Conservation (phyloP, 2,888 invertebrate genomes). For the Sussaba pulchella region DNA sequence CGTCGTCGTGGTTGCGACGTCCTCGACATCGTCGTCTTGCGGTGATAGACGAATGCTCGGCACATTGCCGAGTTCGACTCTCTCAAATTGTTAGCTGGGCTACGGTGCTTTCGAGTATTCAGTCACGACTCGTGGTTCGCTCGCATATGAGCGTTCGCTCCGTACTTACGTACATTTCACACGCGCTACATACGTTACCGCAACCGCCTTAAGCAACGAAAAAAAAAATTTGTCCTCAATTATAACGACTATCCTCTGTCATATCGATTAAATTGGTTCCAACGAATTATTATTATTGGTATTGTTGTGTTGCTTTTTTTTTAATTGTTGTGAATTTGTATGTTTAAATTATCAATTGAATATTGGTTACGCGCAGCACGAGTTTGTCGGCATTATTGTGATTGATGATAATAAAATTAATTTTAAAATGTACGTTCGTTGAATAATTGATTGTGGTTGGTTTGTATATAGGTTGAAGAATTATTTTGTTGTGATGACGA, state of each 20-base stretch:
- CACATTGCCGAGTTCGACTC: conserved; percentile 50
- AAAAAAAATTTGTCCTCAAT: neutral
- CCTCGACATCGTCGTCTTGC: conserved; percentile 8
- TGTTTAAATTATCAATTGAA: no score
- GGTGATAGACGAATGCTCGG: conserved; percentile 41
- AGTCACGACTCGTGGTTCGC: conserved; percentile 69
- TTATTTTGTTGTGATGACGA: conserved; percentile 12
- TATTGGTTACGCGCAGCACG: neutral
- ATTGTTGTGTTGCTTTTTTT: no score
- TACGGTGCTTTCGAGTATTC: conserved; percentile 68
- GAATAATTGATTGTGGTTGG: neutral
- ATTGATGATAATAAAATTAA: conserved; percentile 4
- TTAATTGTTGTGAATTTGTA: no score
- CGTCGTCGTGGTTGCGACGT: no score
- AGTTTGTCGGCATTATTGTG: neutral
- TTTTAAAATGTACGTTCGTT: neutral
- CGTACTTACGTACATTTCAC: conserved; percentile 26
- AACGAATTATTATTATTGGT: neutral
- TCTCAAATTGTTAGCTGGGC: conserved; percentile 60
- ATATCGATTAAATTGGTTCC: neutral
- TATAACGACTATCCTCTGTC: neutral
- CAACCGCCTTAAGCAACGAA: neutral
- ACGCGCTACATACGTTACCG: neutral
- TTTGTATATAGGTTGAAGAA: neutral
- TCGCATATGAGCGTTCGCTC: conserved; percentile 49